Base-by-base conservation (phyloP, 2,113 vertebrate genomes). In the Takifugu flavidus region DNA sequence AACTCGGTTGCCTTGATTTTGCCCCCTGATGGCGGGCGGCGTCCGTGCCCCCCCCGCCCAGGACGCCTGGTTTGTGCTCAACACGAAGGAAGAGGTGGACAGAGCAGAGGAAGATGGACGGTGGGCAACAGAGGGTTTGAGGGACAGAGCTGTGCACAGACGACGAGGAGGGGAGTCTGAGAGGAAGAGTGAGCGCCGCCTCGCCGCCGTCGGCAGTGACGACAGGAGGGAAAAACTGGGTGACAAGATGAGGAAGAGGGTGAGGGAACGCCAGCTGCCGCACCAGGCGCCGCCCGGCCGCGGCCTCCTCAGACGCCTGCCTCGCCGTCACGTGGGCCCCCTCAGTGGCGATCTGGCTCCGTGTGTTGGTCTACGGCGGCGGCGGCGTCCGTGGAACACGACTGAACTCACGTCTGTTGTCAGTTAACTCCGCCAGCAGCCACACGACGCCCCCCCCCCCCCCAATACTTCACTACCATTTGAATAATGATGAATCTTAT, bases 281-380 rank as follows among this genome's bases (percentile, higher is more conserved):
- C 75, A 72, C 82, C 65, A 83, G 83, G 82, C 80, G 82, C 74
- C 86, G 80, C 70, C 84, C 74, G 77, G 56, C 60, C 45, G 28
- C 65, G 72, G 75, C 72, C 64, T 76, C 69, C 53, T 72, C 59
- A 65, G 70, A 67, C 34, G 53, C 62, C 25, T 10, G 20, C 34
- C 56, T 56, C 65, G 72, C 71, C 43, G 65, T 85, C 80, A 77
- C 78, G 77, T 78, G 56, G 50, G 0, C 34, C 3, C 13, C 27
- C 5, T 29, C 5, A 29, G 29, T 29, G 29, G 29, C 29, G 29
- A 29, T 29, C 29, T 29, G 29, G 29, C 29, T 29, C 29, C 3
- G 5, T 29, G 29, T 4, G 3, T 29, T 29, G 3, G 29, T 29
- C 29, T 4, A 29, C 5, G 29, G 5, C 29, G 5, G 29, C 29